Conservation (phyloP, 1,140 invertebrate genomes). For the Pseudoatta argentina region DNA sequence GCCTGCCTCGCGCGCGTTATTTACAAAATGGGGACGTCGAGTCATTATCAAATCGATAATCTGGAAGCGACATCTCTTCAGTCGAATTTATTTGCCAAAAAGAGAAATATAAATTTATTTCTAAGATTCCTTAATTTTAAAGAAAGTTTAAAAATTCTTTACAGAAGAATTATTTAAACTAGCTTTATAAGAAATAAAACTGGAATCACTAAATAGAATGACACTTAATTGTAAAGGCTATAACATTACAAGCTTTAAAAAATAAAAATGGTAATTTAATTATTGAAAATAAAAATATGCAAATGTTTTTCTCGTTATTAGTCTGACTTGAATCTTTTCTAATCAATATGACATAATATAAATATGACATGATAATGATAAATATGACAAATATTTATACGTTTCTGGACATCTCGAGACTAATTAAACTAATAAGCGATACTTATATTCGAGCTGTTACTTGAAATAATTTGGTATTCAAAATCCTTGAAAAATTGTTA, state of each 20-base stretch:
- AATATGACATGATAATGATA: no score
- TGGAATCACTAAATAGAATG: not conserved
- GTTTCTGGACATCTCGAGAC: not conserved
- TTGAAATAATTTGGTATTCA: conserved; percentile 23
- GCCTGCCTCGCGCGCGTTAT: conserved; percentile 54
- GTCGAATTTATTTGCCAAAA: not conserved
- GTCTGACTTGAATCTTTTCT: not conserved
- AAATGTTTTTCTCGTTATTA: not conserved
- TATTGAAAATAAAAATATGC: not conserved
- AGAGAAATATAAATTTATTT: not conserved
- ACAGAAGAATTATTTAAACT: not conserved
- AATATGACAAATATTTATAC: not conserved
- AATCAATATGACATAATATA: no score
- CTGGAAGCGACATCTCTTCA: conserved; percentile 18
- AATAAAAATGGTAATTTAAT: not conserved
- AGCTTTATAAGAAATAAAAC: not conserved
- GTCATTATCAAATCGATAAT: conserved; percentile 62
- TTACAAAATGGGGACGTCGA: conserved; percentile 48
- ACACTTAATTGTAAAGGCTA: not conserved
- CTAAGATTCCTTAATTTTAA: not conserved
- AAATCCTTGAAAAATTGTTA: conserved; percentile 38
- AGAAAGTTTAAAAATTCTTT: not conserved
- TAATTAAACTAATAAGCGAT: conserved; percentile 7
- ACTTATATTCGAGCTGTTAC: not conserved
- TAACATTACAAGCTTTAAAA: not conserved